A percentile compares a stretch with the other conserved stretches of the same genome.
phyloP scores from a whole-genome alignment of 2,113 vertebrate genomes.

The Bujurquina vittata region DNA sequence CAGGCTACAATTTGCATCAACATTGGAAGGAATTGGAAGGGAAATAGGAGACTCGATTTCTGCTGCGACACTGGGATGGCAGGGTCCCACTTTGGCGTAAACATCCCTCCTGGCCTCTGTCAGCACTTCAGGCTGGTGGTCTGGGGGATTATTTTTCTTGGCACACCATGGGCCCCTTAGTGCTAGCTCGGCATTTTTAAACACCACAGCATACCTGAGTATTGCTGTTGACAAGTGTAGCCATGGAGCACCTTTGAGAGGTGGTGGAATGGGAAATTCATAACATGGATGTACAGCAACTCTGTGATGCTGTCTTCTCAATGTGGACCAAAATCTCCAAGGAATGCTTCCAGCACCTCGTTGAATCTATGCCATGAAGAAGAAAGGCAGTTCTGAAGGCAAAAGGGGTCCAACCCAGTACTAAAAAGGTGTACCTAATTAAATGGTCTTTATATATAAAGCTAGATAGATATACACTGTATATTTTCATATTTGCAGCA shows the following conservation, averaged over 20 bases:
- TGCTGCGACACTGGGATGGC: neutral
- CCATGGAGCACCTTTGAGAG: neutral
- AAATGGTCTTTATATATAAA: neutral
- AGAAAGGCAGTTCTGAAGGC: neutral
- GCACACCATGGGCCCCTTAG: neutral
- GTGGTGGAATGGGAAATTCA: neutral
- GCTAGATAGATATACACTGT: neutral
- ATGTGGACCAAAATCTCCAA: neutral
- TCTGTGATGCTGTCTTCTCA: neutral
- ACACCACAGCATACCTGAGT: neutral
- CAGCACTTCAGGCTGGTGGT: neutral
- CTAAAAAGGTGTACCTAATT: neutral
- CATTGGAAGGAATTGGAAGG: neutral
- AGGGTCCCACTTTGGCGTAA: neutral
- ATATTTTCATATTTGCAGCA: neutral
- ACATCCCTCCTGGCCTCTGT: neutral
- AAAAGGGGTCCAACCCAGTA: neutral
- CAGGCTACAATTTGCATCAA: neutral
- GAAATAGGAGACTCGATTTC: neutral
- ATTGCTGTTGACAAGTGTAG: neutral
- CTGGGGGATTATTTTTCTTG: neutral
- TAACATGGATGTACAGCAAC: neutral
- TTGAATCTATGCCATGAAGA: neutral
- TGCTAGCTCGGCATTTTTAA: neutral
- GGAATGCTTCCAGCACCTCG: neutral